Percentiles rank a stretch among this genome's conserved stretches.
Evolutionary conservation across 2,113 vertebrate genomes (phyloP).

Genomic region (Ivindomyrus marchei): DNA sequence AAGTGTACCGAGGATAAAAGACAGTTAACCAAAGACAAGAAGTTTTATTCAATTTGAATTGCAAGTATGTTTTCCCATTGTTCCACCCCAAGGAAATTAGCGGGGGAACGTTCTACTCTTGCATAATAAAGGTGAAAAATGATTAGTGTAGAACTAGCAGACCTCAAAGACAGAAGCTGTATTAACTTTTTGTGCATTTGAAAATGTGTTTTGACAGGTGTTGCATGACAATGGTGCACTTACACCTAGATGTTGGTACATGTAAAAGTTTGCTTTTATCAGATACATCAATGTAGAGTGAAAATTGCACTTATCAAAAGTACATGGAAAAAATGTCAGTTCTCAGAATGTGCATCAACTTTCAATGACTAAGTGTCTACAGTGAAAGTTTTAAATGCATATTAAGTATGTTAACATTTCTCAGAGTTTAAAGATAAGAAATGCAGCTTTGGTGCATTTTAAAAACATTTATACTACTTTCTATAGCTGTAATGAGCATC

Average conservation of each 20-base stretch:
- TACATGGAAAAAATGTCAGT: neutral
- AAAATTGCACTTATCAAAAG: neutral
- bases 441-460: neutral
- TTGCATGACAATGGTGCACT: neutral
- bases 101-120: neutral
- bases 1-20: conserved; percentile 12
- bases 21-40: conserved; percentile 18
- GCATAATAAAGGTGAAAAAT: conserved; percentile 16
- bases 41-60: conserved; percentile 19
- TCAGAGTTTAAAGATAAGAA: neutral
- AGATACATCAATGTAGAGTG: neutral
- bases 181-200: conserved; percentile 9
- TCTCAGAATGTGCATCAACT: neutral
- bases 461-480: neutral
- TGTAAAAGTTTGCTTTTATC: neutral
- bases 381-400: neutral
- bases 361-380: too few relatives aligned
- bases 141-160: conserved; percentile 7
- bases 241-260: neutral
- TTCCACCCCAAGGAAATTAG: conserved; percentile 15
- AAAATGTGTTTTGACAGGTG: conserved; percentile 10
- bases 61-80: conserved; percentile 7
- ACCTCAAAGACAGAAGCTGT: conserved; percentile 6
- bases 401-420: neutral
- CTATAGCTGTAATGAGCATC: neutral